These are phyloP conservation scores for Coluber constrictor DNA, from an alignment of 2,797 vertebrate genomes.

Conservation along the genomic window DNA sequence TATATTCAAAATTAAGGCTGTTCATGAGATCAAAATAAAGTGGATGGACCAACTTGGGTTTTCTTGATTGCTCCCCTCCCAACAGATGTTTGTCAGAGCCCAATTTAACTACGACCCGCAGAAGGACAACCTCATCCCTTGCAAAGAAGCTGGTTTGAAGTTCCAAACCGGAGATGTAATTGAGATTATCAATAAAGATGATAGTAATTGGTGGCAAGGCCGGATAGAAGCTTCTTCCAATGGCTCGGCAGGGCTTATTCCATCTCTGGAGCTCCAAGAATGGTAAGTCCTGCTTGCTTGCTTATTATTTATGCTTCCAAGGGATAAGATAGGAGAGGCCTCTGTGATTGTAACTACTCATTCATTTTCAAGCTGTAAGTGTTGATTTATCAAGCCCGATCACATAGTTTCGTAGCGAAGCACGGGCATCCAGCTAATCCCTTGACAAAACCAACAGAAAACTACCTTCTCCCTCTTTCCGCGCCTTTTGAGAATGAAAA, in stretches of 20 bases:
- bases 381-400: no score
- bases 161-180: slow-evolving; percentile 89
- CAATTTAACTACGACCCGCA: slow-evolving; percentile 94
- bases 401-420: no score
- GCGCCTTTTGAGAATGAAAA: no score
- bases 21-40: accelerated
- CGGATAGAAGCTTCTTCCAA: slow-evolving; percentile 80
- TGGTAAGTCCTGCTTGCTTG: slow-evolving; percentile 74
- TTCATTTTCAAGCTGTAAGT: no score
- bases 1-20: background rate
- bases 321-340: no score
- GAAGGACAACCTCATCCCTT: slow-evolving; percentile 92
- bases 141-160: slow-evolving; percentile 92
- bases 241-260: slow-evolving; percentile 87
- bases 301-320: background rate
- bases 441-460: background rate
- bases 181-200: slow-evolving; percentile 96
- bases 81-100: slow-evolving; percentile 93
- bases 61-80: background rate
- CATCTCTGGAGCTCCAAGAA: slow-evolving; percentile 95
- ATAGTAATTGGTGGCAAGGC: slow-evolving; percentile 99
- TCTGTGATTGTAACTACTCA: no score
- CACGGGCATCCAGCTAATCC: no score
- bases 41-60: background rate
- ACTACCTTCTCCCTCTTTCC: background rate